Percentiles rank a stretch among this genome's conserved stretches.
Evolutionary conservation across 2,888 invertebrate genomes (phyloP).

Genomic region (Laothoe populi): DNA sequence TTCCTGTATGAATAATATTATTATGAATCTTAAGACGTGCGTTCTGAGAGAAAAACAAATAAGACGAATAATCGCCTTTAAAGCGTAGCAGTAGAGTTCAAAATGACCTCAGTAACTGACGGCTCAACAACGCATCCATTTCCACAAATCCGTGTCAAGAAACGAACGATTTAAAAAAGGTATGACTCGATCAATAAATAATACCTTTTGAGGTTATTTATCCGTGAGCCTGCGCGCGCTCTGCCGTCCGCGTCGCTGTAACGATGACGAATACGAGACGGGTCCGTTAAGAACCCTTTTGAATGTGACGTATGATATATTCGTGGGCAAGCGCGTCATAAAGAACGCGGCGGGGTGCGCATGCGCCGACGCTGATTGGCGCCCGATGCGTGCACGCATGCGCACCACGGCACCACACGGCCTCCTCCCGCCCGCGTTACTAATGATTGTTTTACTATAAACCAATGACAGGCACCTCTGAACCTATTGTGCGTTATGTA

Average conservation of each 20-base stretch:
- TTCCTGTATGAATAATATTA: slow-evolving; percentile 71
- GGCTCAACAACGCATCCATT: slow-evolving; percentile 57
- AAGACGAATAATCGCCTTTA: slow-evolving; percentile 32
- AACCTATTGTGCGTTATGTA: slow-evolving; percentile 72
- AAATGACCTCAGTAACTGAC: slow-evolving; percentile 27
- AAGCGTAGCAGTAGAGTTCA: background rate
- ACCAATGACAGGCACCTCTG: slow-evolving; percentile 80
- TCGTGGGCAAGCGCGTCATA: slow-evolving; percentile 71
- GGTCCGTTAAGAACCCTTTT: slow-evolving; percentile 77
- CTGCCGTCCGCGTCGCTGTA: slow-evolving; percentile 54
- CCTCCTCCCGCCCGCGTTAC: slow-evolving; percentile 46
- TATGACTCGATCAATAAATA: slow-evolving; percentile 70
- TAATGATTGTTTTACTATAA: slow-evolving; percentile 70
- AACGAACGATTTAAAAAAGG: slow-evolving; percentile 60
- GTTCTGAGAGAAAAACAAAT: slow-evolving; percentile 57
- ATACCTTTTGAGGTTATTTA: slow-evolving; percentile 75
- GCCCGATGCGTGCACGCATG: slow-evolving; percentile 65
- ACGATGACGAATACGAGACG: slow-evolving; percentile 84
- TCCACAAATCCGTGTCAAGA: slow-evolving; percentile 79
- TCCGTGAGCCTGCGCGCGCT: slow-evolving; percentile 60
- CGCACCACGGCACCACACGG: slow-evolving; percentile 47
- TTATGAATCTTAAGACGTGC: slow-evolving; percentile 60
- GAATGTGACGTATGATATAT: slow-evolving; percentile 80
- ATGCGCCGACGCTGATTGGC: slow-evolving; percentile 73
- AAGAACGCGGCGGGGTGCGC: slow-evolving; percentile 80